Percentiles rank a stretch among this genome's conserved stretches.
Evolutionary conservation across 2,888 invertebrate genomes (phyloP).

Genomic region (Rhodophaea formosa): DNA sequence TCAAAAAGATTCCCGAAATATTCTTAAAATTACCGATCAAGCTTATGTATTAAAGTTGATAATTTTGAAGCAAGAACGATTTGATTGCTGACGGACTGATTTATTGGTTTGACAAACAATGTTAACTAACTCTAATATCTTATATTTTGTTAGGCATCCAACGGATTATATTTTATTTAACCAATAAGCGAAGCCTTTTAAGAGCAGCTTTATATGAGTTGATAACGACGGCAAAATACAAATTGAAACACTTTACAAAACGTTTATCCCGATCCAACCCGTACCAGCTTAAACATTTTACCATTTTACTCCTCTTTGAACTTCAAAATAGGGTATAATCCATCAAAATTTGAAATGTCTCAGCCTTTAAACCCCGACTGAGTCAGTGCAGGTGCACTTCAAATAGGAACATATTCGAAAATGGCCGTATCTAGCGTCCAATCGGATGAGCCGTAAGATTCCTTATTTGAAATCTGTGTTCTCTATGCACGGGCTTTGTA

Average conservation of each 20-base stretch:
- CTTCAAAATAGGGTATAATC: conserved; percentile 12
- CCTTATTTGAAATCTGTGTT: conserved; percentile 68
- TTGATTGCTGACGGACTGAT: too few relatives aligned
- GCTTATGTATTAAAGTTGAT: too few relatives aligned
- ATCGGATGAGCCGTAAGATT: conserved; percentile 56
- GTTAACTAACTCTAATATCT: too few relatives aligned
- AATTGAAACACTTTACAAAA: not conserved
- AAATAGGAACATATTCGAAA: conserved; percentile 28
- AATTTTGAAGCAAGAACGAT: too few relatives aligned
- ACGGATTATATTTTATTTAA: too few relatives aligned
- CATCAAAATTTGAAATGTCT: conserved; percentile 15
- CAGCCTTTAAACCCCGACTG: conserved; percentile 20
- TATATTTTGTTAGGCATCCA: too few relatives aligned
- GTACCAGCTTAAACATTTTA: not conserved
- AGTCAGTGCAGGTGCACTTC: conserved; percentile 26
- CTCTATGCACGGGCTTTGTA: conserved; percentile 56
- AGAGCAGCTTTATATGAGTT: too few relatives aligned
- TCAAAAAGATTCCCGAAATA: too few relatives aligned
- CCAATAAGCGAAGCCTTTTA: too few relatives aligned
- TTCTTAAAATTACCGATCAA: too few relatives aligned
- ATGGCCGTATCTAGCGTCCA: conserved; percentile 39
- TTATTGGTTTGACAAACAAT: too few relatives aligned
- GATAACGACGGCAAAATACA: too few relatives aligned
- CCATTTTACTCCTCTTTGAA: not conserved
- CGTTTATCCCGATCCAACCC: not conserved